Conservation (phyloP, 2,797 vertebrate genomes). For the Pseudocheirus occidentalis region DNA sequence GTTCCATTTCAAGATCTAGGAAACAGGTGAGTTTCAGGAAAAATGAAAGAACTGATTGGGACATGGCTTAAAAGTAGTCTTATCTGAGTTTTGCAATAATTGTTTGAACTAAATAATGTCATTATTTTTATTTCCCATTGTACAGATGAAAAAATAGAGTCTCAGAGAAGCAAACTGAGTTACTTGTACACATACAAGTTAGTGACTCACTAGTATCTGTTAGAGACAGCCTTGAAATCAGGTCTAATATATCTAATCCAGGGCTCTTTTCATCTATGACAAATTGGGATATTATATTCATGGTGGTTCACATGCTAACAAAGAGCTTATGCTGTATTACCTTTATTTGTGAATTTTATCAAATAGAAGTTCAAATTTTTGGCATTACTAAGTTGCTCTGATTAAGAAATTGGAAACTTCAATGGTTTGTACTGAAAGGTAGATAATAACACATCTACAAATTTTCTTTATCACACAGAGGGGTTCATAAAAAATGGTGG, state of each 20-base stretch:
- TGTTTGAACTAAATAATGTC: not conserved
- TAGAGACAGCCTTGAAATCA: not conserved
- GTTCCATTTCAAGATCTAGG: not conserved
- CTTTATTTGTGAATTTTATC: not conserved
- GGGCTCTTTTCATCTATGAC: not conserved
- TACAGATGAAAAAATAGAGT: not conserved
- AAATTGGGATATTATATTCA: not conserved
- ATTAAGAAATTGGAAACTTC: not conserved
- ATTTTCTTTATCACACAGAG: not conserved
- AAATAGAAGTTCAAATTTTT: not conserved
- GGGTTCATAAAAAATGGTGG: not conserved
- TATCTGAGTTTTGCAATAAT: not conserved
- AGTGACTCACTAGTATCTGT: not conserved
- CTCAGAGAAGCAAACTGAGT: not conserved
- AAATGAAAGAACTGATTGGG: not conserved
- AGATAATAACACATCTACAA: constrained; percentile 15
- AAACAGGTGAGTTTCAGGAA: not conserved
- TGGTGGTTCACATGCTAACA: not conserved
- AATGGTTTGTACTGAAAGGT: not conserved
- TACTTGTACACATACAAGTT: not conserved
- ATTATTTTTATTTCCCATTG: not conserved
- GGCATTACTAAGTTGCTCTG: not conserved
- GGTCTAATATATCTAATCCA: not conserved
- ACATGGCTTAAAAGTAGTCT: not conserved
- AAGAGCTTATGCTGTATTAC: not conserved